A percentile compares a stretch with the other conserved stretches of the same genome.
Conservation (phyloP, 92 coral and sea anemone genomes). For the Hydrozoanthus gracilis region DNA sequence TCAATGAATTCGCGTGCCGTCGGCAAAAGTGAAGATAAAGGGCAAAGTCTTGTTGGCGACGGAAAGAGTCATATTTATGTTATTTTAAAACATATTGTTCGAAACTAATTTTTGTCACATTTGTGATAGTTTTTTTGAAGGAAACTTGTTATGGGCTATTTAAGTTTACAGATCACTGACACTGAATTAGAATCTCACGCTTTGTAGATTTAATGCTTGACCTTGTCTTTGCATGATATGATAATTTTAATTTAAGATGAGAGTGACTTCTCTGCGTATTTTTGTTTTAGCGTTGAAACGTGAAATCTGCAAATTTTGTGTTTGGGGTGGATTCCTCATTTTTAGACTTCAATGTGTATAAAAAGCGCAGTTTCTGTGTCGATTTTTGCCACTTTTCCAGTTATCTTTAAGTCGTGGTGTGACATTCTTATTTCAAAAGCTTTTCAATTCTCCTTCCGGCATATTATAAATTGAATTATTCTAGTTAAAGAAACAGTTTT, state of each 20-base stretch:
- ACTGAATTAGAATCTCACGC: neutral
- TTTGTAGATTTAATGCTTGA: neutral
- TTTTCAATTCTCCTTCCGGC: slow-evolving; percentile 2
- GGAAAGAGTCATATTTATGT: neutral
- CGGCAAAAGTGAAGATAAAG: neutral
- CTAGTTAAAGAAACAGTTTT: neutral
- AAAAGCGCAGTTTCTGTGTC: neutral
- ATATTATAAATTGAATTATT: slow-evolving; percentile 31
- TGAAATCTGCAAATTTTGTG: neutral
- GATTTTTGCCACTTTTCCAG: neutral
- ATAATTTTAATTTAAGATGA: neutral
- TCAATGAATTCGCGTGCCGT: neutral
- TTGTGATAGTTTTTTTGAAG: neutral
- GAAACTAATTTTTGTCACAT: neutral
- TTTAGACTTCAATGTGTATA: neutral
- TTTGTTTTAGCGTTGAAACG: neutral
- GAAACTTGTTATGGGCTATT: neutral
- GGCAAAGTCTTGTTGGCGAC: neutral
- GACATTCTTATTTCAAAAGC: slow-evolving; percentile 17
- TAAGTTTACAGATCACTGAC: neutral
- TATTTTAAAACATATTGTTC: neutral
- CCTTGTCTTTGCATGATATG: slow-evolving; percentile 17
- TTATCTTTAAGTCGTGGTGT: slow-evolving; percentile 10
- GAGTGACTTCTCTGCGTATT: neutral
- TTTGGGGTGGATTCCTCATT: too few relatives aligned